phyloP scores from a whole-genome alignment of 2,888 invertebrate genomes.

The Oasisia sp. region DNA sequence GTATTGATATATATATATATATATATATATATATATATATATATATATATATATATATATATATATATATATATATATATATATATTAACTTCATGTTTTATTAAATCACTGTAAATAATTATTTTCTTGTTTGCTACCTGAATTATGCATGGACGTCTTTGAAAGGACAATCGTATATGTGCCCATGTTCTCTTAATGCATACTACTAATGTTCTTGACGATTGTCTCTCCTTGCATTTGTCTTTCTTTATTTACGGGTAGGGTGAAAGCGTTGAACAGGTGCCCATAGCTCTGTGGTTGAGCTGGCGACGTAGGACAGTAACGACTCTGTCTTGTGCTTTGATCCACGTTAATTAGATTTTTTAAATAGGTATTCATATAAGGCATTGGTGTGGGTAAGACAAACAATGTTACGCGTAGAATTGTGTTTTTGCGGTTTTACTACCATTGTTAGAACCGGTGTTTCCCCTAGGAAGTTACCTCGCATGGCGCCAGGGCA shows the following conservation, averaged over 20 bases:
- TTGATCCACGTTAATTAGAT: not conserved
- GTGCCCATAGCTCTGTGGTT: not conserved
- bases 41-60: not conserved
- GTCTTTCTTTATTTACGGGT: not conserved
- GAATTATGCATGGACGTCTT: not conserved
- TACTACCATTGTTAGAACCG: not conserved
- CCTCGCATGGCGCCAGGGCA: not conserved
- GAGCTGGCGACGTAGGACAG: not conserved
- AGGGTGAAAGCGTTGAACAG: not conserved
- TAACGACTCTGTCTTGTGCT: not conserved
- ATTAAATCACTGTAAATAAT: conserved; percentile 7
- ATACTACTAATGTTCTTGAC: not conserved
- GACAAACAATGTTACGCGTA: not conserved
- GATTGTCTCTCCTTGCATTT: not conserved
- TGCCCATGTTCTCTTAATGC: not conserved
- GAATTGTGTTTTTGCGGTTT: conserved; percentile 17
- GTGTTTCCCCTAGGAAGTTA: not conserved
- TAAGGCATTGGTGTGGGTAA: not conserved
- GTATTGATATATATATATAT: not conserved
- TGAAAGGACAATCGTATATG: not conserved
- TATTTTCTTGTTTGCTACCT: not conserved
- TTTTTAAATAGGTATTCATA: not conserved
- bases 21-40: too few relatives aligned
- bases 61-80: too few relatives aligned
- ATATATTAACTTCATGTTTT: not conserved